Evolutionary conservation across 53 echinoderm and acorn worm species (phyloP).

Genomic region (Glandiceps talaboti): DNA sequence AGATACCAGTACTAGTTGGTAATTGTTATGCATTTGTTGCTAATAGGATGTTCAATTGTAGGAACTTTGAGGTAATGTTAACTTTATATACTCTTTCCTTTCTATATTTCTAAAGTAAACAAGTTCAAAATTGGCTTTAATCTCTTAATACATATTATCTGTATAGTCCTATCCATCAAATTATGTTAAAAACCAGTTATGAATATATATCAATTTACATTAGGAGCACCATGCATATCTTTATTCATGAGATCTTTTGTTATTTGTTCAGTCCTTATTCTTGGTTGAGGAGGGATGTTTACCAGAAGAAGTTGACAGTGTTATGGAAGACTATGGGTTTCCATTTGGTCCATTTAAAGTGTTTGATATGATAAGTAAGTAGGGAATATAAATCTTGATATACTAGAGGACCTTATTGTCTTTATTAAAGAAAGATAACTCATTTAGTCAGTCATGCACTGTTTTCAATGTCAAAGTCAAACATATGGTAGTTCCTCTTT

Average conservation of each 20-base stretch:
- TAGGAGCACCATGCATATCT: neutral
- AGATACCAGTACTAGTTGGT: slow-evolving; percentile 80
- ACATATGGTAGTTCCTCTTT: too few species aligned
- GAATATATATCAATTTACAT: too few species aligned
- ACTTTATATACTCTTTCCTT: neutral
- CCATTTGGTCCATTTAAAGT: slow-evolving; percentile 62
- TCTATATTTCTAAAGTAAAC: too few species aligned
- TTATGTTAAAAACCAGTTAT: too few species aligned
- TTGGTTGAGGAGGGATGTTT: slow-evolving; percentile 83
- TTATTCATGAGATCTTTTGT: neutral
- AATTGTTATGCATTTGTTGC: slow-evolving; percentile 87
- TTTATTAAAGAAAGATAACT: too few species aligned
- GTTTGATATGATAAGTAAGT: slow-evolving; percentile 56
- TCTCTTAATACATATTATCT: too few species aligned
- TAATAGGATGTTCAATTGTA: slow-evolving; percentile 54
- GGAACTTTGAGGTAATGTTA: neutral
- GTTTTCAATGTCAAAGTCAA: too few species aligned
- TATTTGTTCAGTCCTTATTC: slow-evolving; percentile 32
- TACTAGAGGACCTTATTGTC: too few species aligned
- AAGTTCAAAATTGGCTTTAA: too few species aligned
- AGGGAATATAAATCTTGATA: too few species aligned
- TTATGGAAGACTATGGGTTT: slow-evolving; percentile 67
- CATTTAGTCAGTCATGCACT: too few species aligned
- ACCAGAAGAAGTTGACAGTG: slow-evolving; percentile 73
- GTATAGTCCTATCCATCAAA: too few species aligned